A percentile compares a stretch with the other conserved stretches of the same genome.
phyloP scores from a whole-genome alignment of 2,797 vertebrate species.

The Enteromius anoplus region DNA sequence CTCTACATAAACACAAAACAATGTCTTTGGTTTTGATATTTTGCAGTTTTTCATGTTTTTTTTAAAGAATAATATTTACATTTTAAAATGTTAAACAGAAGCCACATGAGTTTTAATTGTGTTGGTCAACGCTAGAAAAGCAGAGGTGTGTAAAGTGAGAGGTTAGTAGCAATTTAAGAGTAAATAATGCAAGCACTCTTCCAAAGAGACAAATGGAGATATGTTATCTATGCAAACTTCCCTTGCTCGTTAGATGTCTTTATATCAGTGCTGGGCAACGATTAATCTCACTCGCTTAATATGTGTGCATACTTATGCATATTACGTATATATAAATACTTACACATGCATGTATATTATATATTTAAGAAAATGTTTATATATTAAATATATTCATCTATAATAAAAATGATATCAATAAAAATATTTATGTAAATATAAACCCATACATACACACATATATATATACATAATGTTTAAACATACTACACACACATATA shows the following conservation, averaged over 20 bases:
- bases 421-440: no score
- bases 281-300: background rate
- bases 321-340: background rate
- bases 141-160: constrained; percentile 25
- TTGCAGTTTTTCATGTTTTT: constrained; percentile 65
- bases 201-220: background rate
- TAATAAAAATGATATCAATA: no score
- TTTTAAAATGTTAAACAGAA: constrained; percentile 63
- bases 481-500: no score
- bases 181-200: background rate
- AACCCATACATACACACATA: no score
- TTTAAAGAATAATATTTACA: constrained; percentile 81
- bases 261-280: no score
- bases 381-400: no score
- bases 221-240: constrained; percentile 10
- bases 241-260: background rate
- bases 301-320: no score
- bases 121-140: constrained; percentile 54
- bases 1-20: constrained; percentile 73
- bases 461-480: no score
- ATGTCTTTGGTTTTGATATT: constrained; percentile 68
- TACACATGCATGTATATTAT: no score
- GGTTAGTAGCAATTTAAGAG: constrained; percentile 17
- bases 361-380: no score
- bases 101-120: constrained; percentile 46